Percentiles rank a stretch among this genome's conserved stretches.
Conservation (phyloP, 2,113 vertebrate genomes). For the Mirounga angustirostris region DNA sequence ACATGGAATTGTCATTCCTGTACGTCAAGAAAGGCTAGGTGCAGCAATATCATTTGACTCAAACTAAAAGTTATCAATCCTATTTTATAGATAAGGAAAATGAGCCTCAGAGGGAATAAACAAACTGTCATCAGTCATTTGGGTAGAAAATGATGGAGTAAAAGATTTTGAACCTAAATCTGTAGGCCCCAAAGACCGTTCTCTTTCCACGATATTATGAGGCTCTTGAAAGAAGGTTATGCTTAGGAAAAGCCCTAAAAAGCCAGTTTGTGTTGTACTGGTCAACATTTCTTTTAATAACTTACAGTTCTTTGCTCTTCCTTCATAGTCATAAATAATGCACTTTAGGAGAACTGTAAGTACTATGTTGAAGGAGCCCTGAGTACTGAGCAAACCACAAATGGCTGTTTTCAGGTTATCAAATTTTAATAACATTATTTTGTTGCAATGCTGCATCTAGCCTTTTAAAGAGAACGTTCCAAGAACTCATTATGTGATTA, state of each 20-base stretch:
- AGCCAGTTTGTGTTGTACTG: neutral
- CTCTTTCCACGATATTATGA: neutral
- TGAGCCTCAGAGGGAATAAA: neutral
- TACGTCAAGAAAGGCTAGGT: neutral
- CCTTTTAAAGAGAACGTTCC: slow-evolving; percentile 64
- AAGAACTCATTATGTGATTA: slow-evolving; percentile 71
- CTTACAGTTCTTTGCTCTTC: slow-evolving; percentile 3
- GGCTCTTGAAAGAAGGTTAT: neutral
- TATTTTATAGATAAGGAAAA: neutral
- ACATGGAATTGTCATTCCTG: neutral
- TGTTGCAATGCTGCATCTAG: slow-evolving; percentile 23
- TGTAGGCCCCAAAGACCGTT: neutral
- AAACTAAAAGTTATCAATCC: neutral
- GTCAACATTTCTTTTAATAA: slow-evolving; percentile 59
- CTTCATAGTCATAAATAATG: slow-evolving; percentile 72
- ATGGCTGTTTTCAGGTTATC: slow-evolving; percentile 77
- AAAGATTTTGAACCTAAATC: neutral
- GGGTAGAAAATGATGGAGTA: neutral
- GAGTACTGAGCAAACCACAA: slow-evolving; percentile 72
- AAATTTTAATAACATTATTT: slow-evolving; percentile 78
- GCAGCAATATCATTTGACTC: slow-evolving; percentile 24
- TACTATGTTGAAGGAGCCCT: slow-evolving; percentile 57
- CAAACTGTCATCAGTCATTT: neutral
- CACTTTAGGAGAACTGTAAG: slow-evolving; percentile 44
- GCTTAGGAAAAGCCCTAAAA: neutral